These are phyloP conservation scores for Neelides folsomi DNA, from an alignment of 2,888 invertebrate genomes.

Conservation along the genomic window DNA sequence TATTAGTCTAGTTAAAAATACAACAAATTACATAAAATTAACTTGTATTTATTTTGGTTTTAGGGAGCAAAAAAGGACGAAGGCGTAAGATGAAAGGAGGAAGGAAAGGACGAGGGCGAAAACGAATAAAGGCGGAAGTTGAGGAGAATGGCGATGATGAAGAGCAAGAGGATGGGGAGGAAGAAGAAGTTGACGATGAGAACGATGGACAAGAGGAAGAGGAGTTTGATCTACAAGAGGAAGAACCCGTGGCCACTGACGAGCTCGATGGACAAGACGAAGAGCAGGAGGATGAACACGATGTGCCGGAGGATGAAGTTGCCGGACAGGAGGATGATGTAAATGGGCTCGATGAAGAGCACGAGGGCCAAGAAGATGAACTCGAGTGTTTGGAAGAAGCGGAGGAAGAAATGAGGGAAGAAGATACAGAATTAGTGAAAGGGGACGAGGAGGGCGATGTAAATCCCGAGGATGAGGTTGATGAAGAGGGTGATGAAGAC, in stretches of 20 bases:
- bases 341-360: background rate
- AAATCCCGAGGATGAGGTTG: too few relatives aligned
- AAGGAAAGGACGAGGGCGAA: constrained; percentile 4
- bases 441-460: too few relatives aligned
- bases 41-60: too few relatives aligned
- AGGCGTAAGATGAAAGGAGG: background rate
- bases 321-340: background rate
- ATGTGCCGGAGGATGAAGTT: background rate
- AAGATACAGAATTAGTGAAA: background rate
- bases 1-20: too few relatives aligned
- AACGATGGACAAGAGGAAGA: constrained; percentile 5
- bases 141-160: background rate
- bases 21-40: too few relatives aligned
- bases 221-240: background rate
- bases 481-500: background rate
- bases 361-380: background rate
- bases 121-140: background rate
- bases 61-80: background rate
- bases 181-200: constrained; percentile 19
- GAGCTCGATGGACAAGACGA: background rate
- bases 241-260: background rate
- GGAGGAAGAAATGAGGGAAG: background rate
- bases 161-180: background rate
- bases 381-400: background rate
- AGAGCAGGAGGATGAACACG: background rate